A percentile compares a stretch with the other conserved stretches of the same genome.
Conservation (phyloP, 2,888 invertebrate species). For the Cactoblastis cactorum region DNA sequence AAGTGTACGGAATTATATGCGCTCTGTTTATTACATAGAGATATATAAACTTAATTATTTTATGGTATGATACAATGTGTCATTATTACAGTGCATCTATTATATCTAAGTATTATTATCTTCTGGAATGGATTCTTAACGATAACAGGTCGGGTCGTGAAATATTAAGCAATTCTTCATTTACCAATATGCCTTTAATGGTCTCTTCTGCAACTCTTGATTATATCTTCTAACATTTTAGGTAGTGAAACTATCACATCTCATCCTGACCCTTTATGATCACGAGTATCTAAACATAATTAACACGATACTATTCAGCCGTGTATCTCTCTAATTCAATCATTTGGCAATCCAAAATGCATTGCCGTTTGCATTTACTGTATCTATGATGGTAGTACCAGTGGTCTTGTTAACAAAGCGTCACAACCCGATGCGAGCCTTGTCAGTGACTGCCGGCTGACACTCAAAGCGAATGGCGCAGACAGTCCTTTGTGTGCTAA, state of each 20-base stretch:
- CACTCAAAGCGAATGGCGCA: conserved; percentile 52
- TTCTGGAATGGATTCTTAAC: no score
- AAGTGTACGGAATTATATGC: not conserved
- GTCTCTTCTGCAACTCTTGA: no score
- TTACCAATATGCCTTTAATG: no score
- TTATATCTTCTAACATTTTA: not conserved
- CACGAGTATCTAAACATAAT: no score
- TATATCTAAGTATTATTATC: no score
- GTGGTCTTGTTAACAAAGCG: conserved; percentile 12
- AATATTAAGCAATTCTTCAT: no score
- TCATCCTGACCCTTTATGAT: no score
- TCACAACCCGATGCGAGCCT: conserved; percentile 21
- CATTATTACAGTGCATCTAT: no score
- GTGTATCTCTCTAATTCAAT: not conserved
- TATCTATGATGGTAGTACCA: not conserved
- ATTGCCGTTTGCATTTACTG: not conserved
- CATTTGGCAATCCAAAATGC: not conserved
- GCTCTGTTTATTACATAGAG: not conserved
- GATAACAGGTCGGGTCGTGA: no score
- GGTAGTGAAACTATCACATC: no score
- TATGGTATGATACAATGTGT: no score
- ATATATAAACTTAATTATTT: not conserved
- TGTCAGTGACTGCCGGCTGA: conserved; percentile 20
- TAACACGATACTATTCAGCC: no score
- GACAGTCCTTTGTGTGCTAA: conserved; percentile 68